phyloP scores from a whole-genome alignment of 2,797 vertebrate genomes.

The Podarcis siculus region DNA sequence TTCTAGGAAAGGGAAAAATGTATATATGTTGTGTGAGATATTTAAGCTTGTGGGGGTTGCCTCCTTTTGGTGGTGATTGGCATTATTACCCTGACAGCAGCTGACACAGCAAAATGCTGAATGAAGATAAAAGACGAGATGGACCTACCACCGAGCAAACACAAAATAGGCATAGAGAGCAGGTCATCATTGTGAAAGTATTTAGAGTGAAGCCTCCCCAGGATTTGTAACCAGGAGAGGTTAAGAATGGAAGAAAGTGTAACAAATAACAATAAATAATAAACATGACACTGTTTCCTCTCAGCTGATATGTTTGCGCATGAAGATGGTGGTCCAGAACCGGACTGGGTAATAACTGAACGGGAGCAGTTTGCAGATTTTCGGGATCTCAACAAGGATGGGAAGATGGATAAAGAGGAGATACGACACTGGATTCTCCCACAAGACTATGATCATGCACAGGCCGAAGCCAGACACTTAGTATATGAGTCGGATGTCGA shows the following conservation, averaged over 20 bases:
- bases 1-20: background rate
- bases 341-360: conserved; percentile 94
- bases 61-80: background rate
- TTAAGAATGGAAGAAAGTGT: background rate
- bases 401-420: conserved; percentile 95
- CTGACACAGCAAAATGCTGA: background rate
- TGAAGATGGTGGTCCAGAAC: conserved; percentile 92
- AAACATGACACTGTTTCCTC: conserved; percentile 32
- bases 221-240: background rate
- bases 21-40: background rate
- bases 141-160: background rate
- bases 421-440: conserved; percentile 98
- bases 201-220: background rate
- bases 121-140: background rate
- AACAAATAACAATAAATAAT: no score
- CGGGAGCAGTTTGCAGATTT: conserved; percentile 98
- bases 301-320: conserved; percentile 98
- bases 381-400: conserved; percentile 95
- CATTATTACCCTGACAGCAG: background rate
- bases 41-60: background rate
- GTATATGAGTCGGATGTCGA: conserved; percentile 94
- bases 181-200: background rate
- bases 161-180: background rate
- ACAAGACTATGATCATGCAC: conserved; percentile 95
- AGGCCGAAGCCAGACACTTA: conserved; percentile 94